These are phyloP conservation scores for Amphiprion clarkii DNA, from an alignment of 2,797 vertebrate genomes.

Conservation along the genomic window DNA sequence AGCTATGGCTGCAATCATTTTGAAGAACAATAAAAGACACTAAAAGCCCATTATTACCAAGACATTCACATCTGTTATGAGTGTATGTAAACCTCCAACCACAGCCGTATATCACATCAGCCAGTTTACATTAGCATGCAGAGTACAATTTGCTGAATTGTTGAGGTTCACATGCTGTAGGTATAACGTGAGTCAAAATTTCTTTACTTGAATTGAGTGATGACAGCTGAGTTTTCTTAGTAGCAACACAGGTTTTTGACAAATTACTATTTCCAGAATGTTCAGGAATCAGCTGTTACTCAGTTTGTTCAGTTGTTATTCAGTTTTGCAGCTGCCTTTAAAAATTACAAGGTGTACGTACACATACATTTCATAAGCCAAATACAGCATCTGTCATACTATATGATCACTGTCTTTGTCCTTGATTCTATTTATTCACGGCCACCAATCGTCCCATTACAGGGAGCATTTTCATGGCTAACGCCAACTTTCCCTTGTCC, in stretches of 20 bases:
- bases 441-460: neutral
- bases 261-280: neutral
- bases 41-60: too few relatives aligned
- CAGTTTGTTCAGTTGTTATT: neutral
- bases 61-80: too few relatives aligned
- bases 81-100: too few relatives aligned
- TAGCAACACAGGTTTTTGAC: neutral
- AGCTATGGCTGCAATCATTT: too few relatives aligned
- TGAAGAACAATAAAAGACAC: too few relatives aligned
- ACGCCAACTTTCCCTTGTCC: neutral
- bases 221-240: neutral
- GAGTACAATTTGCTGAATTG: too few relatives aligned
- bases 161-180: neutral
- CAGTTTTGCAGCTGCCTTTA: neutral
- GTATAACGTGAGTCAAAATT: neutral
- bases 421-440: too few relatives aligned
- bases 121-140: neutral
- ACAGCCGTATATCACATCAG: too few relatives aligned
- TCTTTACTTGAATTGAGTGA: neutral
- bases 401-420: too few relatives aligned
- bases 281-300: neutral
- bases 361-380: neutral
- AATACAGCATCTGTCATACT: neutral
- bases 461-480: neutral
- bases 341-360: too few relatives aligned